Conservation (phyloP, 1,140 invertebrate species). For the Hycleus phaleratus region DNA sequence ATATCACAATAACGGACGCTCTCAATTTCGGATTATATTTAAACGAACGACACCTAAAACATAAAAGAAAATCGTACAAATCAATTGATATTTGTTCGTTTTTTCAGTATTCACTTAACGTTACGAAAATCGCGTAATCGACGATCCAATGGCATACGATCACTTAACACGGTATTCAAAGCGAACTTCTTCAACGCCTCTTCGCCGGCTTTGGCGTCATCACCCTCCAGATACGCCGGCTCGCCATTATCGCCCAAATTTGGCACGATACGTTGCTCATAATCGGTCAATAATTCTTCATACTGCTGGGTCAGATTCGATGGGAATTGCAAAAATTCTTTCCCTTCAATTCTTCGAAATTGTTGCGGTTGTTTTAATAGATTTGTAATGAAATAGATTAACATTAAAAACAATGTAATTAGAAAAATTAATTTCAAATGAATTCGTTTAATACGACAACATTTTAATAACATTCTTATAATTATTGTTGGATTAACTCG, state of each 20-base stretch:
- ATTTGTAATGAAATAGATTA: conserved; percentile 19
- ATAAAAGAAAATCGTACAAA: conserved; percentile 25
- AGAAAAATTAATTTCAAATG: conserved; percentile 17
- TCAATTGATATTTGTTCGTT: neutral
- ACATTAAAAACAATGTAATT: conserved; percentile 12
- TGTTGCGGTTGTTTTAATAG: neutral
- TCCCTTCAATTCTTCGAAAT: neutral
- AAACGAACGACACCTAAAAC: conserved; percentile 46
- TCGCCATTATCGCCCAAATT: conserved; percentile 58
- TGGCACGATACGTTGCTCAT: conserved; percentile 37
- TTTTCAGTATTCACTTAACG: conserved; percentile 20
- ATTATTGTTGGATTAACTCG: too few species aligned
- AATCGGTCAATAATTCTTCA: conserved; percentile 27
- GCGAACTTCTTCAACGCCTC: conserved; percentile 66
- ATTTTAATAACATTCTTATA: conserved; percentile 28
- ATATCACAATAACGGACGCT: conserved; percentile 72
- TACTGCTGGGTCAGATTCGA: conserved; percentile 3
- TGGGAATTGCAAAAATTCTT: conserved; percentile 5
- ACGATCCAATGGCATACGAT: conserved; percentile 70
- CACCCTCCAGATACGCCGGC: conserved; percentile 50
- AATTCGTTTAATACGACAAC: conserved; percentile 26
- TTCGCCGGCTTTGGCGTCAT: conserved; percentile 52
- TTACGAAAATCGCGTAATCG: conserved; percentile 41
- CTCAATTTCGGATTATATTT: conserved; percentile 50
- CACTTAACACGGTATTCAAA: conserved; percentile 73